Base-by-base conservation (phyloP, 1,140 invertebrate species). In the Nephotettix cincticeps region DNA sequence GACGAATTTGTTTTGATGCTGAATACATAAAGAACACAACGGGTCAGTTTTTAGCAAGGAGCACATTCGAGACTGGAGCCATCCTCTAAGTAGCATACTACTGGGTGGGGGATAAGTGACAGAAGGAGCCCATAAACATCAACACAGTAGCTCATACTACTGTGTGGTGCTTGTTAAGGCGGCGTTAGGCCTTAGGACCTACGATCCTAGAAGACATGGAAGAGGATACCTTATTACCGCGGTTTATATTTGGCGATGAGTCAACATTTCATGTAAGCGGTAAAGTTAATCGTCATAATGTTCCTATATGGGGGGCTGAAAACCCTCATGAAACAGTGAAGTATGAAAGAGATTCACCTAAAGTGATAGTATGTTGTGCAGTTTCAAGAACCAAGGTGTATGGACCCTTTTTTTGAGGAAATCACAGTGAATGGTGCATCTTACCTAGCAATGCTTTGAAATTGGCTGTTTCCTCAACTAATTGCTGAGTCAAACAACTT, bases 191-290 rank as follows among this genome's bases (percentile, higher is more conserved):
- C 32, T 36, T 36, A 36, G 4, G 32, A 36, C 32, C 32, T 64
- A 28, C 19, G 13, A 29, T 70, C 27, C 30, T 67, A 29, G 54
- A 29, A 67, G 28, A 58, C 21, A 13, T 40, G 47, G 51, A 69
- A 17, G 32, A 69, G 25, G 25, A 69, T 27, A 66, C 30, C 27
- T 64, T 70, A 19, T 65, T 40, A 19, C 27, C 17, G 25, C 17
- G 25, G 54, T 70, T 67, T 21, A 23, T 70, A 40, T 67, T 70
- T 23, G 67, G 69, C 11, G 69, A 70, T 64, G 69, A 70, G 28
- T 4, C 32, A 4, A 36, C 32, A 43, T 43, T 17, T 40, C 69
- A 71, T 67, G 36, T 66, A 1, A 71, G 40, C 40, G 21, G 61
- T 43, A 36, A 43, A 21, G 36, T 43, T 13, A 66, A 43, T 65